Conservation (phyloP, 2,888 invertebrate genomes). For the Coelinius sp. region DNA sequence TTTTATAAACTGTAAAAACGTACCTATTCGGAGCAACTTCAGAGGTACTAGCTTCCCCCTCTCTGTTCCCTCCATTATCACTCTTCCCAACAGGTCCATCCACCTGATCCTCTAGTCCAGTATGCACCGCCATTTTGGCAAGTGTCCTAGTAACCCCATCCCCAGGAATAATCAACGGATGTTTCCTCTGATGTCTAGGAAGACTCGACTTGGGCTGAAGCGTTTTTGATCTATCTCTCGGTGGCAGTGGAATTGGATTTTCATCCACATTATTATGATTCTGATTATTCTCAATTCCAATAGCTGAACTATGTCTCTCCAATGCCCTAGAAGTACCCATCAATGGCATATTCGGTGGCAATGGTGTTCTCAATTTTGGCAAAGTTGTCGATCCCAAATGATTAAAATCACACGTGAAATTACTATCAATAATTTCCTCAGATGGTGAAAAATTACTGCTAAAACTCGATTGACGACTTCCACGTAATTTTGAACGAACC, state of each 20-base stretch:
- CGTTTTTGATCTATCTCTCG: conserved; percentile 79
- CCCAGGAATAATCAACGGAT: conserved; percentile 84
- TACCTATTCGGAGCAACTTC: conserved; percentile 61
- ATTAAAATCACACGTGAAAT: conserved; percentile 59
- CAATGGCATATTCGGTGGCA: conserved; percentile 57
- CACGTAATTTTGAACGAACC: conserved; percentile 73
- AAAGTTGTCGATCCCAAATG: conserved; percentile 64
- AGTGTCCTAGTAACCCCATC: conserved; percentile 76
- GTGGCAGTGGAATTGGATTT: conserved; percentile 85
- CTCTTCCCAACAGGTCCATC: conserved; percentile 50
- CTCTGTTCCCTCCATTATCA: conserved; percentile 23
- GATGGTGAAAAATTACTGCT: conserved; percentile 52
- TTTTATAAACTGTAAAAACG: no score
- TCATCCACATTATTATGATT: conserved; percentile 62
- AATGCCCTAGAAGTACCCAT: conserved; percentile 53
- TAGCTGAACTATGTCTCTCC: conserved; percentile 59
- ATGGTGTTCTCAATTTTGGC: conserved; percentile 62
- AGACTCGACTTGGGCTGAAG: conserved; percentile 76
- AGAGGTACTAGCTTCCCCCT: conserved; percentile 46
- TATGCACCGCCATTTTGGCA: conserved; percentile 74
- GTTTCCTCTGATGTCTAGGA: conserved; percentile 84
- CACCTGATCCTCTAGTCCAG: conserved; percentile 66
- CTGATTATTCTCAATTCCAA: conserved; percentile 60
- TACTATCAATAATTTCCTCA: conserved; percentile 52
- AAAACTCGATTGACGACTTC: conserved; percentile 71